Percentiles rank a stretch among this genome's conserved stretches.
Evolutionary conservation across 2,797 vertebrate species (phyloP).

Genomic region (Cirrhinus mrigala): DNA sequence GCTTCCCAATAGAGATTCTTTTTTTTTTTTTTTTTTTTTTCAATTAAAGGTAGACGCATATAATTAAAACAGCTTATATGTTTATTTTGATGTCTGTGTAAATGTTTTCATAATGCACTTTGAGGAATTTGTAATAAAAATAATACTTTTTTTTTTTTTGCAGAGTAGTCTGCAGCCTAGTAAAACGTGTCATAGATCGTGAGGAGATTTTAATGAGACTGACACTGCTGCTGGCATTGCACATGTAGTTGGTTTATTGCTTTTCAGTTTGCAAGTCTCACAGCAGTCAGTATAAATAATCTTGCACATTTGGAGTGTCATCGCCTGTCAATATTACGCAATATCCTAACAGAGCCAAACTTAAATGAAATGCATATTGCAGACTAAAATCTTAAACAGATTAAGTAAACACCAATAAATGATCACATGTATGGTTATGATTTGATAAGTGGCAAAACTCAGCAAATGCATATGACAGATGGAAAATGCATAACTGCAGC

Average conservation of each 20-base stretch:
- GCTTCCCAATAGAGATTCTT: neutral
- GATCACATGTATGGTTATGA: neutral
- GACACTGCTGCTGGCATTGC: neutral
- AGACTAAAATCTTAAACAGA: neutral
- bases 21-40: neutral
- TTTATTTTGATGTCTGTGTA: neutral
- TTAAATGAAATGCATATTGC: neutral
- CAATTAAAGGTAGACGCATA: neutral
- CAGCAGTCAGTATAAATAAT: constrained; percentile 8
- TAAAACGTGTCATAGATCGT: neutral
- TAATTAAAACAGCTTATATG: neutral
- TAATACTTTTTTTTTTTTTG: neutral
- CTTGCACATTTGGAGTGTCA: constrained; percentile 4
- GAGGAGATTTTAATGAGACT: constrained; percentile 15
- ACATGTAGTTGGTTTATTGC: constrained; percentile 4
- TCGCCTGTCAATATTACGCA: neutral
- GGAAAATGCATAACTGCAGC: neutral
- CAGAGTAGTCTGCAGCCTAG: no score
- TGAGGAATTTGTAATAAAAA: neutral
- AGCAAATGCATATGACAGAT: neutral
- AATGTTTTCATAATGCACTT: neutral
- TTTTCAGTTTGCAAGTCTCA: constrained; percentile 7
- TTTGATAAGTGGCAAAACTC: neutral
- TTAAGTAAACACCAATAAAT: neutral
- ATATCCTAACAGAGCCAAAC: neutral